Evolutionary conservation across 2,797 vertebrate species (phyloP), one percentile per base, ranked within the genome.

Genomic region (Cheirogaleus major): DNA sequence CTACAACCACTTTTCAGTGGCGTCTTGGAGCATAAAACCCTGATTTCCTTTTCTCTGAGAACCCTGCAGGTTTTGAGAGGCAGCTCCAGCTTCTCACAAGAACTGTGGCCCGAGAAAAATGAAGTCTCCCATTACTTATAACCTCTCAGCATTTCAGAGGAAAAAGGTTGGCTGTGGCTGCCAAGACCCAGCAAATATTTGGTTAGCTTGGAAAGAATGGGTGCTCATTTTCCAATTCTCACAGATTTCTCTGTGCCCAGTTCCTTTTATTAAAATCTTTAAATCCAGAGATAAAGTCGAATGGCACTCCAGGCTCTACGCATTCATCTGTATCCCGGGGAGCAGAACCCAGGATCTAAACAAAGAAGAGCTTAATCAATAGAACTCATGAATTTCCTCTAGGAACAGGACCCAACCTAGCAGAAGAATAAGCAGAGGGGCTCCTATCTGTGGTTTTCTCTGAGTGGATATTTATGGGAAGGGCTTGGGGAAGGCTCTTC

Each of bases 161-260:
- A 69, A 94, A 95, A 97, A 87, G 69, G 92, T 48, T 97, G 93
- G 45, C 43, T 23, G 48, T 52, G 87, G 67, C 96, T 97, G 97
- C 97, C 93, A 97, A 96, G 80, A 93, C 59, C 83, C 87, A 97
- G 94, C 96, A 98, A 98, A 98, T 98, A 97, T 97, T 97, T 98
- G 95, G 97, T 97, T 97, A 97, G 97, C 93, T 94, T 94, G 89
- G 91, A 95, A 95, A 97, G 97, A 97, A 97, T 95, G 87, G 97
- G 90, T 27, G 32, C 67, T 97, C 95, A 79, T 97, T 97, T 98
- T 95, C 97, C 80, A 97, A 89, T 95, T 90, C 96, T 95, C 91
- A 93, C 94, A 93, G 94, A 95, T 91, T 92, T 92, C 83, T 97
- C 83, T 84, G 35, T 92, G 96, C 96, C 96, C 96, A 85, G 94